A percentile compares a stretch with the other conserved stretches of the same genome.
Conservation (phyloP, 2,113 vertebrate species). For the Tinamus guttatus region DNA sequence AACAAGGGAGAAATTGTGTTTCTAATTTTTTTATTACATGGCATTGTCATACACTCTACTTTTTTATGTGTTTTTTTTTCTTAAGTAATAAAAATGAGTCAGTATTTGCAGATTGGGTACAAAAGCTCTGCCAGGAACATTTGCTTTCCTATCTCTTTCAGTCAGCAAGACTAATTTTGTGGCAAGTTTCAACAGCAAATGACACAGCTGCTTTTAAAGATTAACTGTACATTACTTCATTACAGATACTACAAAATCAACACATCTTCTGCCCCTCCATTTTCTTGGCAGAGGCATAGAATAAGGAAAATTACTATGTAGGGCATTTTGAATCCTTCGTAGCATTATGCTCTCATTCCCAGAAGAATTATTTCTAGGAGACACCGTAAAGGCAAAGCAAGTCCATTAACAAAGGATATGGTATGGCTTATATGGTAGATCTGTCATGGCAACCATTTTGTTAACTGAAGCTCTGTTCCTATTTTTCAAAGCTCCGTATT, state of each 20-base stretch:
- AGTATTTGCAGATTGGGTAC: not conserved
- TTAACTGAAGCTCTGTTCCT: accelerated
- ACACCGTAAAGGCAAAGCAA: not conserved
- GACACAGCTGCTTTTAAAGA: not conserved
- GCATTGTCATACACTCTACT: not conserved
- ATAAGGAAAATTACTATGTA: not conserved
- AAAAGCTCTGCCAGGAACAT: not conserved
- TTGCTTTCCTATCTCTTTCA: not conserved
- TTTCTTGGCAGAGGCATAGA: not conserved
- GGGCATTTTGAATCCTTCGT: not conserved
- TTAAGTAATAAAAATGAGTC: not conserved
- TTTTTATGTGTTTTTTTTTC: too few species aligned
- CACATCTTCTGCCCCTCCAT: accelerated
- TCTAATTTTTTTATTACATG: not conserved
- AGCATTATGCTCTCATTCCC: not conserved
- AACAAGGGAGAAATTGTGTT: not conserved
- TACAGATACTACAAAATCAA: not conserved
- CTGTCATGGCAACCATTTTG: not conserved
- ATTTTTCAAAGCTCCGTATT: not conserved
- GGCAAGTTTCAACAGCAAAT: not conserved
- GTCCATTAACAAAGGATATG: not conserved
- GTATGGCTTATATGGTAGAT: not conserved
- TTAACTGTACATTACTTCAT: not conserved
- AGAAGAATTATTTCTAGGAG: not conserved
- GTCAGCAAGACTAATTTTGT: not conserved